Conservation (phyloP, 2,113 vertebrate genomes). For the Bostrychus sinensis region DNA sequence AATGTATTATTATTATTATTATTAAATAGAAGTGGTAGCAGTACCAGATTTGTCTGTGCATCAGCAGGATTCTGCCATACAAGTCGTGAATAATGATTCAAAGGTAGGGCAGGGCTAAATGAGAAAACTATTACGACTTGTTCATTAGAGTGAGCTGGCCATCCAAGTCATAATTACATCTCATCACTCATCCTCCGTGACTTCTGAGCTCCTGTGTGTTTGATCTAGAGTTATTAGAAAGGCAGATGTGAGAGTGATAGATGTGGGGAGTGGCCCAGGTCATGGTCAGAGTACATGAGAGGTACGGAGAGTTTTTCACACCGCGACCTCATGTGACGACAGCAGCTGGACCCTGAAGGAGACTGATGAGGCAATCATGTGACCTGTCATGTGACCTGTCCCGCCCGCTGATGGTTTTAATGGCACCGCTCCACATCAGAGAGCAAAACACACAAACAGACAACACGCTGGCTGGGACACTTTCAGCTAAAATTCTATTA, state of each 20-base stretch:
- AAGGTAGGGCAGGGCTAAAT: background rate
- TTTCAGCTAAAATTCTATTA: no score
- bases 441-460: slow-evolving; percentile 22
- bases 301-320: background rate
- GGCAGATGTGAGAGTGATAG: slow-evolving; percentile 45
- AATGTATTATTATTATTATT: no score
- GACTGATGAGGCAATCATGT: slow-evolving; percentile 55
- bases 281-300: slow-evolving; percentile 34
- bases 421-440: slow-evolving; percentile 31
- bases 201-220: slow-evolving; percentile 31
- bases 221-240: slow-evolving; percentile 51
- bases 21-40: no score
- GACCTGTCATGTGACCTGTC: no score
- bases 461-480: background rate
- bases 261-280: slow-evolving; percentile 40
- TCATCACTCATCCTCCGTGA: slow-evolving; percentile 35
- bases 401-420: slow-evolving; percentile 28
- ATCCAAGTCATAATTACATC: slow-evolving; percentile 16
- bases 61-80: no score
- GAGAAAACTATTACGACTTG: background rate
- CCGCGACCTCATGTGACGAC: slow-evolving; percentile 53
- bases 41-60: no score
- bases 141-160: background rate
- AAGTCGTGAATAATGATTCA: no score
- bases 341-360: slow-evolving; percentile 62